Evolutionary conservation across 2,113 vertebrate genomes (phyloP).

Genomic region (Apteryx mantelli): DNA sequence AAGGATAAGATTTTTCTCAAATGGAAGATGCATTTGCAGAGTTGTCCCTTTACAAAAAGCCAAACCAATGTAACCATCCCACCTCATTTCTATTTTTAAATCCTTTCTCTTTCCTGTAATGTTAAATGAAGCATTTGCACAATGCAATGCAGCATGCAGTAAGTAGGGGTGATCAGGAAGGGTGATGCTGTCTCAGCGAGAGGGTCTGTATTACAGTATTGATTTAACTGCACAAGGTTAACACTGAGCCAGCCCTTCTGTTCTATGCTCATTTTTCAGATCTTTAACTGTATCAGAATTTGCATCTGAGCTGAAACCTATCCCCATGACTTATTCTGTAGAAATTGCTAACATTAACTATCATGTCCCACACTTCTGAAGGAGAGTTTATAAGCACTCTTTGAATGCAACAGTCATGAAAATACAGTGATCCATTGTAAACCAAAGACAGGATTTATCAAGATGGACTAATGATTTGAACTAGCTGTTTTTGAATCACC

Average conservation of each 20-base stretch:
- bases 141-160: background rate
- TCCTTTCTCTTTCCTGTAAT: background rate
- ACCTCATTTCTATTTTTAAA: conserved; percentile 19
- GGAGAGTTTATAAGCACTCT: background rate
- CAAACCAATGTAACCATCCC: background rate
- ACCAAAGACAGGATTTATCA: background rate
- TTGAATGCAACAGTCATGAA: background rate
- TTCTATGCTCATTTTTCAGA: conserved; percentile 37
- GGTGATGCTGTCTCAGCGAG: background rate
- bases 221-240: conserved; percentile 52
- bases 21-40: background rate
- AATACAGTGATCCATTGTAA: background rate
- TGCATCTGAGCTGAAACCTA: conserved; percentile 24
- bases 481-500: background rate
- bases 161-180: background rate
- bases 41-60: background rate
- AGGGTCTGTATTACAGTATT: conserved; percentile 58
- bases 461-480: background rate
- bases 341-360: background rate
- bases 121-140: background rate
- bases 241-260: conserved; percentile 32
- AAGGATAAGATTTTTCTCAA: background rate
- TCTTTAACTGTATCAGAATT: conserved; percentile 26
- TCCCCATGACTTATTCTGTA: background rate
- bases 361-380: background rate